Percentiles rank a stretch among this genome's conserved stretches.
These are phyloP conservation scores for Heterodera filipjevi DNA, from an alignment of 2,888 invertebrate species.

Conservation along the genomic window DNA sequence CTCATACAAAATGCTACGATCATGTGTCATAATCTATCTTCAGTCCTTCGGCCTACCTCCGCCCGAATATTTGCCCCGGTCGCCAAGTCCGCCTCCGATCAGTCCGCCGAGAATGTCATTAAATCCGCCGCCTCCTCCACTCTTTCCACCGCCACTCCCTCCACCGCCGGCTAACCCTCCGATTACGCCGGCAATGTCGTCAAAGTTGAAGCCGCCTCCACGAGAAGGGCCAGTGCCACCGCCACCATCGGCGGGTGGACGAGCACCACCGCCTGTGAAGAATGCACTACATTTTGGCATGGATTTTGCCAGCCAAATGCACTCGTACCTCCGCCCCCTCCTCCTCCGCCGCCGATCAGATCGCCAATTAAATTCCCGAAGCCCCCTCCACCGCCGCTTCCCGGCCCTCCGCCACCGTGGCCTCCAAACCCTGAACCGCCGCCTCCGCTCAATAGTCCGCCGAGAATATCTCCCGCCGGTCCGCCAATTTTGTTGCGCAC, in stretches of 20 bases:
- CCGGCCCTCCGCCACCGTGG: background rate
- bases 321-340: background rate
- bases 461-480: constrained; percentile 55
- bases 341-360: constrained; percentile 31
- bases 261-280: constrained; percentile 38
- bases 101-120: constrained; percentile 53
- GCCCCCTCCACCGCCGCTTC: constrained; percentile 40
- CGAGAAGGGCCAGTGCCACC: constrained; percentile 43
- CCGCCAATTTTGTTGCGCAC: constrained; percentile 59
- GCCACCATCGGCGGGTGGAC: constrained; percentile 39
- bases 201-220: constrained; percentile 34
- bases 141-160: constrained; percentile 52
- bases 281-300: background rate
- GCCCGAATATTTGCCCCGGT: constrained; percentile 52
- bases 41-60: constrained; percentile 41
- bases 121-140: constrained; percentile 36
- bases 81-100: constrained; percentile 56
- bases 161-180: constrained; percentile 52
- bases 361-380: constrained; percentile 43
- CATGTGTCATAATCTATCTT: too few relatives aligned
- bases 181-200: constrained; percentile 40
- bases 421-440: constrained; percentile 39
- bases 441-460: constrained; percentile 55
- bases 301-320: background rate
- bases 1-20: too few relatives aligned